A percentile compares a stretch with the other conserved stretches of the same genome.
Evolutionary conservation across 2,113 vertebrate species (phyloP).

Genomic region (Nycticryphes semicollaris): DNA sequence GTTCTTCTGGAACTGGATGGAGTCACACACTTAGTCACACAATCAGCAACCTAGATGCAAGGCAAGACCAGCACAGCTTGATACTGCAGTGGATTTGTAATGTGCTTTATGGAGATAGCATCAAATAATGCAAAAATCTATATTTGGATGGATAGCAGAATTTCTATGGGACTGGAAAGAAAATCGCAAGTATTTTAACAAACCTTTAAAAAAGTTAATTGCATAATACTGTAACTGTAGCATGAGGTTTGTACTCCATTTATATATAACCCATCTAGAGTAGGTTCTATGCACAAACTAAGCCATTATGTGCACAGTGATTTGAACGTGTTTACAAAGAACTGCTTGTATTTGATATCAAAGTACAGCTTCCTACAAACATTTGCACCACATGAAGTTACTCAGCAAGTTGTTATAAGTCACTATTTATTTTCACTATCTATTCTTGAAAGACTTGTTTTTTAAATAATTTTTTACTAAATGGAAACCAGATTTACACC

Average conservation of each 20-base stretch:
- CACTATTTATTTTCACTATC: not conserved
- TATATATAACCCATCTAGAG: not conserved
- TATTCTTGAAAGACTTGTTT: not conserved
- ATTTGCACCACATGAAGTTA: not conserved
- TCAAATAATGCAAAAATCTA: not conserved
- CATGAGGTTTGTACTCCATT: not conserved
- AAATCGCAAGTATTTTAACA: not conserved
- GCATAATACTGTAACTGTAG: not conserved
- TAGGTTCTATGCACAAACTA: not conserved
- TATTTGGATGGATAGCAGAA: not conserved
- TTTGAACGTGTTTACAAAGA: not conserved
- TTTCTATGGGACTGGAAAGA: not conserved
- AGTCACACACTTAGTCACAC: not conserved
- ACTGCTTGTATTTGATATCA: not conserved
- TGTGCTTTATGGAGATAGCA: not conserved
- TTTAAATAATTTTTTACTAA: not conserved
- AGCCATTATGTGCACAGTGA: not conserved
- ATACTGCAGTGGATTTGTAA: not conserved
- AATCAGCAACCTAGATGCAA: not conserved
- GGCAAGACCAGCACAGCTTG: not conserved
- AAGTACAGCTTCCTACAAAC: constrained; percentile 9
- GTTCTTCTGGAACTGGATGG: not conserved
- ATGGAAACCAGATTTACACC: not conserved
- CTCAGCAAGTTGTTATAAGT: not conserved
- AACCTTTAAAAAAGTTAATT: not conserved